Evolutionary conservation across 1,140 invertebrate genomes (phyloP).

Genomic region (Armadillidium nasatum): DNA sequence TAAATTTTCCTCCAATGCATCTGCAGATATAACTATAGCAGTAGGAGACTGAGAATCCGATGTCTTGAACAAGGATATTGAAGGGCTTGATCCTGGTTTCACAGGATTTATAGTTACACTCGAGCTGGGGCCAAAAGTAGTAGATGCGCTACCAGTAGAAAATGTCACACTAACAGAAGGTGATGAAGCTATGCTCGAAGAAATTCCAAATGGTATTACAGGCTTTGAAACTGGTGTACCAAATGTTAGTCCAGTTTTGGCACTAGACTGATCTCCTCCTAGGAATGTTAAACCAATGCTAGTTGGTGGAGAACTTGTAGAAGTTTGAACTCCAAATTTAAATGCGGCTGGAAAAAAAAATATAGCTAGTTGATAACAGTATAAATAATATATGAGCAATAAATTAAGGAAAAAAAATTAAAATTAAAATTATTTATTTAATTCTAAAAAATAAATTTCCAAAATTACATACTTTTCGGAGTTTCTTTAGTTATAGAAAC

Average conservation of each 20-base stretch:
- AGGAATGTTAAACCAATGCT: background rate
- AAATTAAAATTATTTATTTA: no score
- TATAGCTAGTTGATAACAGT: background rate
- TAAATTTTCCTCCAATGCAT: constrained; percentile 32
- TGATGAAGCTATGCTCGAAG: background rate
- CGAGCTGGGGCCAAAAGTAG: constrained; percentile 10
- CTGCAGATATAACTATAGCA: background rate
- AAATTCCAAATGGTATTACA: no score
- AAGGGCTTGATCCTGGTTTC: background rate
- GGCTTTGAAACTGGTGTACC: background rate
- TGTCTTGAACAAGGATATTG: background rate
- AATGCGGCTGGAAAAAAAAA: constrained; percentile 24
- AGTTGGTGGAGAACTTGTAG: background rate
- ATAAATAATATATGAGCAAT: no score
- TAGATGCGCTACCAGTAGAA: background rate
- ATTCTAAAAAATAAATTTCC: no score
- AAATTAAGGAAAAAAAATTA: no score
- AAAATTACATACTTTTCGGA: no score
- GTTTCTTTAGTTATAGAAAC: no score
- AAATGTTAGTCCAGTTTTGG: background rate
- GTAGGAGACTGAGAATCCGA: background rate
- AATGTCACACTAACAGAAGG: constrained; percentile 3
- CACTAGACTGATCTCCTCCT: background rate
- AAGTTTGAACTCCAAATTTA: constrained; percentile 38
- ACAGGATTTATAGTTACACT: constrained; percentile 16